Evolutionary conservation across 2,888 invertebrate species (phyloP).

Genomic region (Drosophila ochracea): DNA sequence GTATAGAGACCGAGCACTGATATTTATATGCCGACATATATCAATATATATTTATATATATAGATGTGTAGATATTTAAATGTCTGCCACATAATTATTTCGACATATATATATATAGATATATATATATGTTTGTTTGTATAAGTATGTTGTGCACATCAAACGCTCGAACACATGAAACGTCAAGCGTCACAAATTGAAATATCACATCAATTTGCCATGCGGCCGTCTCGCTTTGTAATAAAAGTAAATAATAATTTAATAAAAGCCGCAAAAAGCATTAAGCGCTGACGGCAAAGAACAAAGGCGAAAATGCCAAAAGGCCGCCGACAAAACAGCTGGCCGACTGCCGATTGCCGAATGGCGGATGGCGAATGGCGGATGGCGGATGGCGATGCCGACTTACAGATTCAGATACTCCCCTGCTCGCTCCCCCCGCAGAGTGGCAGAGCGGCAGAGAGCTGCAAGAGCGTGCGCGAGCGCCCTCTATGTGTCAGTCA

Average conservation of each 20-base stretch:
- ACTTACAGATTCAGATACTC: slow-evolving; percentile 36
- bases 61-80: slow-evolving; percentile 13
- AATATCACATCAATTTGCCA: slow-evolving; percentile 77
- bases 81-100: slow-evolving; percentile 3
- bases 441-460: not conserved
- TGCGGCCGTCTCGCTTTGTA: slow-evolving; percentile 75
- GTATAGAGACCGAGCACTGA: slow-evolving; percentile 63
- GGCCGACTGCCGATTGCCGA: slow-evolving; percentile 24
- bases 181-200: slow-evolving; percentile 73
- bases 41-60: not conserved
- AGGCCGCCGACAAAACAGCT: slow-evolving; percentile 55
- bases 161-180: slow-evolving; percentile 46
- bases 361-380: slow-evolving; percentile 17
- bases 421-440: not conserved
- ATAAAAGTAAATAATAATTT: slow-evolving; percentile 81
- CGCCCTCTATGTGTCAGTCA: slow-evolving; percentile 70
- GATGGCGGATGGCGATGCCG: slow-evolving; percentile 19
- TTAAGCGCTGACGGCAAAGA: slow-evolving; percentile 73
- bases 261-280: slow-evolving; percentile 73
- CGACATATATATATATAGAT: not conserved
- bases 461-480: slow-evolving; percentile 29
- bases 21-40: slow-evolving; percentile 40
- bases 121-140: not conserved
- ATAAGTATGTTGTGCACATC: slow-evolving; percentile 18
- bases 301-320: slow-evolving; percentile 65